Evolutionary conservation across 1,140 invertebrate species (phyloP), one percentile per base, ranked within the genome.

Genomic region (Cheumatopsyche charites): DNA sequence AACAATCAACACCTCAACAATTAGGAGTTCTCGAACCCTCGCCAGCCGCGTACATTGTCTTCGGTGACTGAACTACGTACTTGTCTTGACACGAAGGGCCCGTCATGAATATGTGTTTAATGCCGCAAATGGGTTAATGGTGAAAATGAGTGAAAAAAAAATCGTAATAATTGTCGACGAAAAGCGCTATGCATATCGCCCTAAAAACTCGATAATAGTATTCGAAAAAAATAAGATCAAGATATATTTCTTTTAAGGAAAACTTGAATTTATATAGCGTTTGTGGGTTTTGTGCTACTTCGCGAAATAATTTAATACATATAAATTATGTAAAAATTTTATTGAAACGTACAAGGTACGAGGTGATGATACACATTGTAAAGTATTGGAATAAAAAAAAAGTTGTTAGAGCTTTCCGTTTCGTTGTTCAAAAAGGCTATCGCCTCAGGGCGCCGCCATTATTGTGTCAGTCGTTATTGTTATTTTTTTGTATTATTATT

Each of bases 401-500:
- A 63, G 42, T 42, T 63, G 45, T 63, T 63, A 42, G 42, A 41
- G 63, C 45, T 55, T 68, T 68, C 66, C 47, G 66, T 68, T 68
- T 68, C 47, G 66, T 68, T 45, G 47, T 68, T 47, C 66, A 23
- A 67, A 62, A 65, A 68, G 67, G 72, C 66, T 62, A 67, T 67
- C 29, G 72, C 72, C 68, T 61, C 25, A 26, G 72, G 72, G 67
- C 21, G 62, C 45, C 29, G 65, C 68, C 68, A 74, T 74, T 74
- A 74, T 70, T 29, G 62, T 74, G 72, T 74, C 72, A 70, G 72
- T 67, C 42, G 23, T 74, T 70, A 43, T 74, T 55, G 49, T 67
- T 41, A 25, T 65, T 66, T 66, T 66, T 66, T 43, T 21, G 5
- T 55, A 47, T 66, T 66, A 66, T 66, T 66, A 47, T 66, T 66